A percentile compares a stretch with the other conserved stretches of the same genome.
Evolutionary conservation across 2,113 vertebrate genomes (phyloP).

Genomic region (Trachemys scripta): DNA sequence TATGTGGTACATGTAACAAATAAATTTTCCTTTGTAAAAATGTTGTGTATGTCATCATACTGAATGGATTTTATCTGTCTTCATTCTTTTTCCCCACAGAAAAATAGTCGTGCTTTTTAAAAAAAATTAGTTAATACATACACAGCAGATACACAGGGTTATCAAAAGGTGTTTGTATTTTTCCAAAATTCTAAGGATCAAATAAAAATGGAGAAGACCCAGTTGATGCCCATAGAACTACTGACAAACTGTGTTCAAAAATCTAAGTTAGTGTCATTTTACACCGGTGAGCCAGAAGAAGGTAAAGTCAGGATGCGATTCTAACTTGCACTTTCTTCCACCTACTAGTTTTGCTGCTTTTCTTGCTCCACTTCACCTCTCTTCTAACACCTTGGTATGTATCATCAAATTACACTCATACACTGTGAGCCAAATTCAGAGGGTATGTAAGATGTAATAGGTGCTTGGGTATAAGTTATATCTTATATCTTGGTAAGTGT

Average conservation of each 20-base stretch:
- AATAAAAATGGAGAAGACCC: background rate
- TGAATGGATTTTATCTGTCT: background rate
- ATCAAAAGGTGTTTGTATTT: background rate
- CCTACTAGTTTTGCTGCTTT: background rate
- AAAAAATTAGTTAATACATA: background rate
- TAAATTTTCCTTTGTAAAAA: slow-evolving; percentile 68
- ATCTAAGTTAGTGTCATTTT: background rate
- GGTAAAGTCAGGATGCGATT: background rate
- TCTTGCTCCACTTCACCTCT: background rate
- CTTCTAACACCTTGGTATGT: background rate
- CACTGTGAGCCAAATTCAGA: background rate
- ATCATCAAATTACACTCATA: background rate
- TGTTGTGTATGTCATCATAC: background rate
- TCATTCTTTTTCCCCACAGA: background rate
- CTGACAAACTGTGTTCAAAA: background rate
- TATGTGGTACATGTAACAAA: slow-evolving; percentile 68
- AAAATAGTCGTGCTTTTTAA: background rate
- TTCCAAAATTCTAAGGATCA: background rate
- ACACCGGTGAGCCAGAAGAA: background rate
- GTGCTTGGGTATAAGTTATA: background rate
- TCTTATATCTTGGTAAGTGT: background rate
- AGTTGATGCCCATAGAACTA: background rate
- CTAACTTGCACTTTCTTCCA: background rate
- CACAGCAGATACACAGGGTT: background rate
- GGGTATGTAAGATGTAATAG: background rate